Base-by-base conservation (phyloP, 2,888 invertebrate genomes). In the Eupithecia subumbrata region DNA sequence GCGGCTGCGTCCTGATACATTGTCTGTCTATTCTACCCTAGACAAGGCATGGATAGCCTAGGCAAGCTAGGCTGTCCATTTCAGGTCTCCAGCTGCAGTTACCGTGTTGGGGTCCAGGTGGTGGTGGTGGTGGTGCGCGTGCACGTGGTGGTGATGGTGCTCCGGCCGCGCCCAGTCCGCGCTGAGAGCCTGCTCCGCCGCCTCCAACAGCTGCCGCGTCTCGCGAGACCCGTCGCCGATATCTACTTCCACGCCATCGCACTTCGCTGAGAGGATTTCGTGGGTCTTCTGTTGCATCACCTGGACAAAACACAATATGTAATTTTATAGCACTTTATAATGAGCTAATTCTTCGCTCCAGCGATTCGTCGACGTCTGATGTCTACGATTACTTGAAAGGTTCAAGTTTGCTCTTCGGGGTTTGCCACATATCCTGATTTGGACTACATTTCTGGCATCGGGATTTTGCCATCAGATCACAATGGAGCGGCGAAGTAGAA, bases 281-380 rank as follows among this genome's bases (percentile, higher is more conserved):
- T 94, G 93, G 34, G 94, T 94, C 85, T 95, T 95, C 87, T 95
- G 95, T 84, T 95, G 95, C 95, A 95, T 95, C 82, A 95, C 95
- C 93, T 94, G 88, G 18, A 60, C 25, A 25, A 25, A 68, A 63
- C 25, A n/a, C 52, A 56, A 43, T 22, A 34, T 22, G 11, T 56
- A 4, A 45, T 18, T 22, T 34, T 48, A 48, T 16, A 25, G 16
- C 22, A 69, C 18, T 18, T 18, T n/a, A n/a, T 22, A 11, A 22
- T 22, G 56, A 1, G 18, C 11, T n/a, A 52, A 9, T 52, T 9
- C n/a, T n/a, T 52, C n/a, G 56, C 56, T 22, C 11, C 22, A 56
- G 56, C n/a, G 22, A 22, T 22, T 56, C 56, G 56, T 56, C 56
- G 11, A 22, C 11, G 22, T 11, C 52, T 11, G n/a, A 52, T n/a